Base-by-base conservation (phyloP, 2,113 vertebrate genomes). In the Caloenas nicobarica region DNA sequence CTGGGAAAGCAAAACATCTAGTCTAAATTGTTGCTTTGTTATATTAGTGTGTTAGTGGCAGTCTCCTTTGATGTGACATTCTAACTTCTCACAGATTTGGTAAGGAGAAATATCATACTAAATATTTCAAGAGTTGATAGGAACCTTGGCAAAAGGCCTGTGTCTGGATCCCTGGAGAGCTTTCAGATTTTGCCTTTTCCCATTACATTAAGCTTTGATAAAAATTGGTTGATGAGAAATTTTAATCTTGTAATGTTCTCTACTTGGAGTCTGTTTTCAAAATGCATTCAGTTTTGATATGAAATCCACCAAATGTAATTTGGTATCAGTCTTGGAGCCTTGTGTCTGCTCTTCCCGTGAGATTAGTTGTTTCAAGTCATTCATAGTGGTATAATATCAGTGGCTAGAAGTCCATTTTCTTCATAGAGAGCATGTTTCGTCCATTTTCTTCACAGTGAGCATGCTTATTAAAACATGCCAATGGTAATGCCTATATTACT, bases 281-380 rank as follows among this genome's bases (percentile, higher is more conserved):
- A 78, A 81, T 70, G 16, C 13, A 36, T 22, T 90, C 38, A 22
- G 3, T 29, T 86, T 81, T 58, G 19, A 60, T 74, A 54, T 4
- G 7, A 86, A 88, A 56, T 44, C 7, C 38, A 58, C 21, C 21
- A 36, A 34, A 57, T 12, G 33, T 57, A 50, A n/a, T 16, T 86
- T 31, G 34, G 1, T 56, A 19, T 71, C 24, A n/a, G 0, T 64
- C 38, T 64, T 68, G 36, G 48, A 69, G 44, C n/a, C 10, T 53
- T 11, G 28, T 50, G 34, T 31, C 29, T 76, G 33, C 53, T 42
- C 5, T 86, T 83, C 7, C 38, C 44, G n/a, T 4, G 1, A 56
- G 42, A 58, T 51, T 11, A n/a, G 26, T 51, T 73, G 46, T 94
- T 88, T 65, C 9, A 1, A 24, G 2, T 61, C 0, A 0, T 48